Base-by-base conservation (phyloP, 2,113 vertebrate species). In the Suncus etruscus region DNA sequence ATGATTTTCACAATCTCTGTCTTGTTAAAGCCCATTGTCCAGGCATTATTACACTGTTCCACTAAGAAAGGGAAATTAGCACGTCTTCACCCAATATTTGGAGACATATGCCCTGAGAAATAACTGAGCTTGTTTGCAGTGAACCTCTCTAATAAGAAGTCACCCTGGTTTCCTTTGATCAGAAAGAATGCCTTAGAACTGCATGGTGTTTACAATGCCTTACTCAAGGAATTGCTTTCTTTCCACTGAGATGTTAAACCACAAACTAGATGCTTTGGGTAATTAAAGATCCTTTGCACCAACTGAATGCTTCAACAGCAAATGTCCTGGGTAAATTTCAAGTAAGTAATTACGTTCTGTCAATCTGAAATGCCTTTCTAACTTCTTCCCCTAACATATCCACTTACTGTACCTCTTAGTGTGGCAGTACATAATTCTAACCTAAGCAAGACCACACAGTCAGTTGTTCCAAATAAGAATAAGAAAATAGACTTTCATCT, bases 141-240 rank as follows among this genome's bases (percentile, higher is more conserved):
- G 51, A 89, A 82, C 84, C 81, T 92, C 70, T 76, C 70, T 89
- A 90, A 86, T 82, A 84, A 89, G 94, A 94, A 90, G 87, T 88
- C 31, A 89, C 88, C 86, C 45, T 92, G 87, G 93, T 95, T 95
- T 95, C 95, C 89, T 96, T 96, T 96, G 94, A 96, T 95, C 91
- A 87, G 94, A 93, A 95, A 63, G 94, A 96, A 96, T 95, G 92
- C 93, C 92, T 96, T 92, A 94, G 95, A 96, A 93, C 91, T 93
- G 39, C 45, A 2, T 22, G 58, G 39, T 94, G 90, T 96, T 96
- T 94, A 95, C 88, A 86, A 88, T 88, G 77, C 51, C 58, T 90
- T 94, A 68, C 90, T 93, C 76, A 83, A 94, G 80, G 74, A 93
- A 94, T 54, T 91, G 83, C 65, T 81, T 94, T 94, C 92, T 92